Base-by-base conservation (phyloP, 2,888 invertebrate species). In the Drosophila atripex region DNA sequence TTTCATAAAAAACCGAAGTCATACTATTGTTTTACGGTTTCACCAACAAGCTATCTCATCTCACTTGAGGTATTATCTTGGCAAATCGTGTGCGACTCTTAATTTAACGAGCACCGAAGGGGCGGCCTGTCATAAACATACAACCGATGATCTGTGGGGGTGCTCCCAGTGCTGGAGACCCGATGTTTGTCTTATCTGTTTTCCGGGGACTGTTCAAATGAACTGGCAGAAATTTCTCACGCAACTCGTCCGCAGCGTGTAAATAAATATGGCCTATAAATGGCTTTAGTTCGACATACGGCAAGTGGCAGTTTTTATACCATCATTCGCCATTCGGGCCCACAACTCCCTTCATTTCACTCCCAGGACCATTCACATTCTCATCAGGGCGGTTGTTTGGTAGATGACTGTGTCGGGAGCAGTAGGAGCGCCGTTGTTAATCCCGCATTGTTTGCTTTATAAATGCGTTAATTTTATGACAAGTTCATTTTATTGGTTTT, bases 401-500 rank as follows among this genome's bases (percentile, higher is more conserved):
- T 35, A 50, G 12, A 52, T 65, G 64, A 9, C 35, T 53, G 64
- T 52, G 65, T 46, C 61, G 14, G 32, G 23, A 28, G 38, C 25
- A 28, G 38, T 16, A 18, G 43, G 4, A 41, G 38, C 25, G n/a
- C 57, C 60, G 74, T 83, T 83, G 88, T 88, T 83, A 88, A 88
- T 83, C 82, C 80, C 50, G 88, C 75, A 88, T 80, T 83, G 88
- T 83, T 80, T 88, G 88, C 76, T 66, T 73, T 80, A 84, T 86
- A 88, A 84, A 88, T 88, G 85, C 86, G 88, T 84, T 84, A 84
- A 84, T 84, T 86, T 84, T 86, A 84, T 84, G 88, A 86, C 88
- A 84, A 84, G 87, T 88, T 84, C 86, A 86, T 88, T 84, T 84
- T 86, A 84, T 84, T 84, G 88, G 80, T 80, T 83, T 84, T 72